phyloP scores from a whole-genome alignment of 2,113 vertebrate genomes.

The Acanthochromis polyacanthus region DNA sequence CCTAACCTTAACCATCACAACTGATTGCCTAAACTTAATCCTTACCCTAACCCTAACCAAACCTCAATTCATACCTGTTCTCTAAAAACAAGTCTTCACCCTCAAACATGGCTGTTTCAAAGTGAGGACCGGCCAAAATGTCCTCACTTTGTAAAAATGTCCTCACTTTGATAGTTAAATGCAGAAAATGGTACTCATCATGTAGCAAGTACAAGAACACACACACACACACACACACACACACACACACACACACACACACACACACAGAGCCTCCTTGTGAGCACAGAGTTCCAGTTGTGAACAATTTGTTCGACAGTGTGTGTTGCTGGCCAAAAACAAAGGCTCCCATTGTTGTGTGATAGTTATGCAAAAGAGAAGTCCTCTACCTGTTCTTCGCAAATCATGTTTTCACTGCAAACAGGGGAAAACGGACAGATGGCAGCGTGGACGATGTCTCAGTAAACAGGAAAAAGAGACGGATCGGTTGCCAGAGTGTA shows the following conservation, averaged over 20 bases:
- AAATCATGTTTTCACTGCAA: constrained; percentile 39
- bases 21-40: too few species aligned
- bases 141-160: too few species aligned
- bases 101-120: too few species aligned
- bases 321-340: background rate
- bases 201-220: too few species aligned
- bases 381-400: constrained; percentile 23
- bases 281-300: background rate
- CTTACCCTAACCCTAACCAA: too few species aligned
- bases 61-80: too few species aligned
- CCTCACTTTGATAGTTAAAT: too few species aligned
- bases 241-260: background rate
- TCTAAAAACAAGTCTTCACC: too few species aligned
- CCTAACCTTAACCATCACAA: too few species aligned
- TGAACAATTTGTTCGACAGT: background rate
- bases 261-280: too few species aligned
- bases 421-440: constrained; percentile 42
- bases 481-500: constrained; percentile 35
- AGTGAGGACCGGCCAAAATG: too few species aligned
- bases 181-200: too few species aligned
- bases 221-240: background rate
- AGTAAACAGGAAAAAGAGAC: constrained; percentile 49
- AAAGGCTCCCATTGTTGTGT: constrained; percentile 15
- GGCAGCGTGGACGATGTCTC: constrained; percentile 37
- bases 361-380: constrained; percentile 18